Conservation (phyloP, 2,113 vertebrate genomes). For the Sylvia atricapilla region DNA sequence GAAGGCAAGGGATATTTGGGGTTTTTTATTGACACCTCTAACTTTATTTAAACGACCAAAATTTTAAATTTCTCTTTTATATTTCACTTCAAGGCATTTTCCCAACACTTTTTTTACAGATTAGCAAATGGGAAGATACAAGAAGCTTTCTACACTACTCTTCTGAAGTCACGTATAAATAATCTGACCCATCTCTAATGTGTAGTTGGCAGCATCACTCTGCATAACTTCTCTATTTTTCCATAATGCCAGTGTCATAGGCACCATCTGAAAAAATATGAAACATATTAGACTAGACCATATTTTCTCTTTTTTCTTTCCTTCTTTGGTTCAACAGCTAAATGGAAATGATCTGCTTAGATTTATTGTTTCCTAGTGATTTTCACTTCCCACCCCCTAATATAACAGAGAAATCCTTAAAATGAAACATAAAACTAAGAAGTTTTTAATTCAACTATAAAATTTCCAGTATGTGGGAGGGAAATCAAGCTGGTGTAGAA, state of each 20-base stretch:
- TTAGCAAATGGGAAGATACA: background rate
- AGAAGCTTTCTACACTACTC: background rate
- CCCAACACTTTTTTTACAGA: background rate
- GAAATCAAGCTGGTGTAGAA: background rate
- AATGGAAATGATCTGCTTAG: background rate
- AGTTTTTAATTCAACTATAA: background rate
- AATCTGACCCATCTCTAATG: background rate
- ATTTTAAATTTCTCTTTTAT: background rate
- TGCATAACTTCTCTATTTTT: background rate
- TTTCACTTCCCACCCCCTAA: background rate
- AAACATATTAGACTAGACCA: background rate
- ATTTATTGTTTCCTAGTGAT: background rate
- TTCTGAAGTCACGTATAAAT: background rate
- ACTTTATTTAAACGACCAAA: background rate
- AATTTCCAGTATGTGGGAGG: background rate
- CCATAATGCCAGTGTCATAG: background rate
- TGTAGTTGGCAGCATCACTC: slow-evolving; percentile 2
- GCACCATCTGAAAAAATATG: background rate
- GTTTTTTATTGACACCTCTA: background rate
- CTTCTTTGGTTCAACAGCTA: background rate
- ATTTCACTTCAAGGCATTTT: background rate
- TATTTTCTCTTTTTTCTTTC: background rate
- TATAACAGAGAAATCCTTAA: background rate
- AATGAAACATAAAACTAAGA: background rate
- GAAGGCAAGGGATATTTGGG: background rate